phyloP scores from a whole-genome alignment of 2,888 invertebrate species.

The Tachina fera region DNA sequence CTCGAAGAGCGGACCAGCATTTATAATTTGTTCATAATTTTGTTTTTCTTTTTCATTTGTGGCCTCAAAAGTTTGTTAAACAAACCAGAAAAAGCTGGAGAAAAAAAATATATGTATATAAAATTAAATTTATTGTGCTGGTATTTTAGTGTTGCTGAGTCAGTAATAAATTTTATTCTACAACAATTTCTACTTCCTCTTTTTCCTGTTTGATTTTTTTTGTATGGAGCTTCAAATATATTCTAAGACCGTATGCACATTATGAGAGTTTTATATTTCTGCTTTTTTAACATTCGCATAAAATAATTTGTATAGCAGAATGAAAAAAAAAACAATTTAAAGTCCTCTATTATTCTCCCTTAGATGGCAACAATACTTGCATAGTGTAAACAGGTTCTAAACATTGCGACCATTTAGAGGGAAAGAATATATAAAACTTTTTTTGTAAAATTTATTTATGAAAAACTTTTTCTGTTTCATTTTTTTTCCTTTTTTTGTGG shows the following conservation, averaged over 20 bases:
- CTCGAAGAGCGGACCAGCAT: not conserved
- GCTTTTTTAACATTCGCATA: too few species aligned
- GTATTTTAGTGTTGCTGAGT: slow-evolving; percentile 51
- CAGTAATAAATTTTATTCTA: slow-evolving; percentile 62
- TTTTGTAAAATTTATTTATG: slow-evolving; percentile 16
- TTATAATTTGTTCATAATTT: slow-evolving; percentile 48
- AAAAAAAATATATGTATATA: not conserved
- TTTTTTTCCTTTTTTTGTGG: slow-evolving; percentile 9
- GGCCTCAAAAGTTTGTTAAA: not conserved
- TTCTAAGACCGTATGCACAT: not conserved
- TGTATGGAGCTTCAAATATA: slow-evolving; percentile 18
- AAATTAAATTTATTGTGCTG: slow-evolving; percentile 31
- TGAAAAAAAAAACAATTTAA: too few species aligned
- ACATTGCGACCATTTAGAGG: not conserved
- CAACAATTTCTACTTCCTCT: slow-evolving; percentile 38
- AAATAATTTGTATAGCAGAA: too few species aligned
- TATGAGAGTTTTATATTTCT: too few species aligned
- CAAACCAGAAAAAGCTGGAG: not conserved
- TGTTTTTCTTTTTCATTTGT: not conserved
- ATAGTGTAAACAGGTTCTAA: not conserved
- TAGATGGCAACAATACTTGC: too few species aligned
- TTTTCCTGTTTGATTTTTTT: slow-evolving; percentile 32
- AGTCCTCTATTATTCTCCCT: too few species aligned
- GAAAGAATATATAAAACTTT: slow-evolving; percentile 5
- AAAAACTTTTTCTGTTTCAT: slow-evolving; percentile 10